Evolutionary conservation across 2,113 vertebrate species (phyloP).

Genomic region (Epinephelus moara): DNA sequence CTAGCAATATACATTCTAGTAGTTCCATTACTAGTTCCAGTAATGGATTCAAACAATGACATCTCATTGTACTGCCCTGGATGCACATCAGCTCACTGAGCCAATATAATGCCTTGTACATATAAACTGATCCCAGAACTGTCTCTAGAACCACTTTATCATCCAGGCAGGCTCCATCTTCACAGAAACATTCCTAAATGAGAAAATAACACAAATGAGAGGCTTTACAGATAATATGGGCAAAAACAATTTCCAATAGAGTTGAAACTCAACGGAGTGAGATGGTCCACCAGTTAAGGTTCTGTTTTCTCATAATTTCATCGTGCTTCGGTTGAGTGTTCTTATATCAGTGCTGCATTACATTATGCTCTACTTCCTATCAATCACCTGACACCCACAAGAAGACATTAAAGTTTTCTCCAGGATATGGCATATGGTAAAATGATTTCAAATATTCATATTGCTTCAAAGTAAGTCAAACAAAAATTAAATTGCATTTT

Average conservation of each 20-base stretch:
- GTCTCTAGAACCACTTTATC: not conserved
- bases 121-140: not conserved
- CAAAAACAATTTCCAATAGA: conserved; percentile 21
- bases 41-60: not conserved
- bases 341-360: conserved; percentile 24
- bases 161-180: not conserved
- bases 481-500: not conserved
- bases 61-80: not conserved
- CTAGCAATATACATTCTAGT: not conserved
- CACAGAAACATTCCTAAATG: not conserved
- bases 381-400: conserved; percentile 19
- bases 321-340: conserved; percentile 11
- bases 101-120: not conserved
- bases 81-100: not conserved
- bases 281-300: conserved; percentile 6
- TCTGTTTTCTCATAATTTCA: conserved; percentile 27
- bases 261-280: not conserved
- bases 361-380: conserved; percentile 26
- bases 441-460: not conserved
- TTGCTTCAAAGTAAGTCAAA: not conserved
- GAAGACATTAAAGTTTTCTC: not conserved
- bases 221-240: not conserved
- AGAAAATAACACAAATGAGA: conserved; percentile 5
- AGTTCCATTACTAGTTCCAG: not conserved
- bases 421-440: not conserved